These are phyloP conservation scores for Gallinago media DNA, from an alignment of 2,113 vertebrate genomes.

Conservation along the genomic window DNA sequence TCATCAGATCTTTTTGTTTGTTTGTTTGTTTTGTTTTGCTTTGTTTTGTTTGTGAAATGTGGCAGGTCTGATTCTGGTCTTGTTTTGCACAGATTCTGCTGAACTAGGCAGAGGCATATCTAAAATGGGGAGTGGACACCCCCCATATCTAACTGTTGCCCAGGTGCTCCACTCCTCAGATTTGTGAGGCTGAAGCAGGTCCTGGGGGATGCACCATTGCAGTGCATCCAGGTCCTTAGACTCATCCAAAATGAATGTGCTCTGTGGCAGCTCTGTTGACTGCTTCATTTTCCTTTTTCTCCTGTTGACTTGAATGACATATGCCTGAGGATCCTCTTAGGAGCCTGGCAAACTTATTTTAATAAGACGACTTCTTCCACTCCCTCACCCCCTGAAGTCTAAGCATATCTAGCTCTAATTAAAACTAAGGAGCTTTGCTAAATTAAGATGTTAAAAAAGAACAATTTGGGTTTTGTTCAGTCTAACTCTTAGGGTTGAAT, in stretches of 20 bases:
- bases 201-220: neutral
- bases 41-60: neutral
- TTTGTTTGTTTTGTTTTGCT: too few relatives aligned
- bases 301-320: neutral
- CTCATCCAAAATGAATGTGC: neutral
- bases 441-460: neutral
- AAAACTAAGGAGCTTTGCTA: conserved; percentile 32
- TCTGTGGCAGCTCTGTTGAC: neutral
- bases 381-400: neutral
- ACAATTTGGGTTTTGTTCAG: neutral
- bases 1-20: neutral
- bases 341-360: neutral
- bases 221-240: neutral
- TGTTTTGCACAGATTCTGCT: neutral
- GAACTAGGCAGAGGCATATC: neutral
- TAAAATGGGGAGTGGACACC: neutral
- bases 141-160: neutral
- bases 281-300: neutral
- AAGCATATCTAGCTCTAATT: neutral
- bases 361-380: neutral
- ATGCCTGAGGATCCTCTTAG: neutral
- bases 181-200: neutral
- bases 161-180: neutral
- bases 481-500: neutral
- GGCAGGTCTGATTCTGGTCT: neutral